Base-by-base conservation (phyloP, 2,113 vertebrate genomes). In the Gobiocypris rarus region DNA sequence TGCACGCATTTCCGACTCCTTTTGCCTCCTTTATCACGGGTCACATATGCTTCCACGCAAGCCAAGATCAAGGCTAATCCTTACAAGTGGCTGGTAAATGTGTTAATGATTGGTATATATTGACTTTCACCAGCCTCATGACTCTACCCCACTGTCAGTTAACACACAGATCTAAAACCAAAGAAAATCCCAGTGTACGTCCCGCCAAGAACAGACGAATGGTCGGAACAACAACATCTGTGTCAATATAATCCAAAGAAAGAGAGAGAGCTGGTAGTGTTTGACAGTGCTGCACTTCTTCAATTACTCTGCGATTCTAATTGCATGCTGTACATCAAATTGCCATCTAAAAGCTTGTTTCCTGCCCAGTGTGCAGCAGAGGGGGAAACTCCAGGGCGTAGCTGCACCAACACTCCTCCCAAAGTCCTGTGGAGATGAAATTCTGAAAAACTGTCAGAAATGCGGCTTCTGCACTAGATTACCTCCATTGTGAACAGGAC, bases 61-160 rank as follows among this genome's bases (percentile, higher is more conserved):
- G 71, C 28, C 31, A 75, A 84, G 82, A 87, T 82, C 86, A 85
- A 88, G 85, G 83, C 89, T 83, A 88, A 61, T 28, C 80, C 84
- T 83, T 79, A 45, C 41, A 31, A 10, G 31, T 14, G 59, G 15
- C 19, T 69, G 24, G 89, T 74, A 82, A 83, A 86, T 63, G 84
- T 41, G 87, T 34, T 89, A 89, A 89, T 91, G 85, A 78, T 63
- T 85, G 45, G 15, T 87, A 91, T 91, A 89, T 88, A 90, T 90
- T 91, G 88, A 92, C 89, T 87, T 77, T 87, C 59, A 84, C 67
- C 86, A 10, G 54, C 4, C 26, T 54, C n/a, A 75, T 7, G 85
- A 82, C 76, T 65, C 81, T 84, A 61, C 54, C 75, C 86, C 83
- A 86, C 81, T n/a, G 58, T 31, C 31, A 15, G 4, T 19, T 52